Percentiles rank a stretch among this genome's conserved stretches.
Evolutionary conservation across 2,797 vertebrate genomes (phyloP).

Genomic region (Pseudomugil tenellus): DNA sequence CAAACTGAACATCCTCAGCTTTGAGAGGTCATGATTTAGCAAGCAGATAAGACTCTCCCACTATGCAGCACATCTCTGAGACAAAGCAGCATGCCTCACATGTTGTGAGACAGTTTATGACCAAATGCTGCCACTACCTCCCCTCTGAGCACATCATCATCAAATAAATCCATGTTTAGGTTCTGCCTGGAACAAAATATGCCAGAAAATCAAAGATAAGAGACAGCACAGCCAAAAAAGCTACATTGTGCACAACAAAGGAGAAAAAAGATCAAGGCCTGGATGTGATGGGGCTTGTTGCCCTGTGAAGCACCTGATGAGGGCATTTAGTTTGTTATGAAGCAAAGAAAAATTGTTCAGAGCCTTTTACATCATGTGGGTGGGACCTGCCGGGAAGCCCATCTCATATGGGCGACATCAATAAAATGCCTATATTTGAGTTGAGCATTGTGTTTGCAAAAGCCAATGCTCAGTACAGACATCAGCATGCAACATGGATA

Average conservation of each 20-base stretch:
- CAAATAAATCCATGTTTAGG: constrained; percentile 70
- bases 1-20: constrained; percentile 46
- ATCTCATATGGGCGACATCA: constrained; percentile 40
- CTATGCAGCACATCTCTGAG: constrained; percentile 37
- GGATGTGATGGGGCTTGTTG: constrained; percentile 77
- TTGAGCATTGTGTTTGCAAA: not conserved
- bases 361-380: constrained; percentile 63
- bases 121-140: constrained; percentile 32
- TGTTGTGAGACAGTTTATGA: constrained; percentile 40
- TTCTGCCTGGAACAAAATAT: constrained; percentile 66
- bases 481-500: not conserved
- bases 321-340: constrained; percentile 61
- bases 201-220: constrained; percentile 75
- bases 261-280: constrained; percentile 51
- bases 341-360: constrained; percentile 60
- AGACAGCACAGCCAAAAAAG: constrained; percentile 60
- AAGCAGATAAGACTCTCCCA: constrained; percentile 66
- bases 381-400: constrained; percentile 52
- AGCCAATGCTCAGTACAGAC: not conserved
- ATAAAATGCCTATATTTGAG: constrained; percentile 20
- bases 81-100: constrained; percentile 66
- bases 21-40: constrained; percentile 48
- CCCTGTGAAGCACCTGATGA: constrained; percentile 51
- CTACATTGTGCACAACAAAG: constrained; percentile 79
- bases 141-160: constrained; percentile 44